Base-by-base conservation (phyloP, 1,140 invertebrate genomes). In the Achroia grisella region DNA sequence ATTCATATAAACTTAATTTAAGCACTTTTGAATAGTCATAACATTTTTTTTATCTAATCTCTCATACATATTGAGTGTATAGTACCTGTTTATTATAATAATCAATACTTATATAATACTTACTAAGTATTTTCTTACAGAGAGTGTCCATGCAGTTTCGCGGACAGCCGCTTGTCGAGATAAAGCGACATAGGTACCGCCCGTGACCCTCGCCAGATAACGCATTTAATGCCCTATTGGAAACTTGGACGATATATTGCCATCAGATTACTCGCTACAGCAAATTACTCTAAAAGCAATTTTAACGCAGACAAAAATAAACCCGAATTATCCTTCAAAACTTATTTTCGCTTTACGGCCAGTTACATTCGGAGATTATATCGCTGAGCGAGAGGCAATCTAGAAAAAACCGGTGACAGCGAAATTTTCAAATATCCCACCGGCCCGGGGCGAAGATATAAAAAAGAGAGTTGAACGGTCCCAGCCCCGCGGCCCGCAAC, bases 351-450 rank as follows among this genome's bases (percentile, higher is more conserved):
- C 32, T 51, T 45, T 51, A 50, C 41, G 48, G 42, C 48, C 47
- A 48, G 46, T 48, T 48, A 48, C 33, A 43, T 49, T 44, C 41
- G 37, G 40, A 51, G 42, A 51, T 51, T 51, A 51, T 32, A 37
- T 51, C 29, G 41, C 29, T 10, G 44, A 23, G 37, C 32, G 10
- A 42, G 13, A 51, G 31, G 37, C 37, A 14, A 42, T 37, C 17
- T 37, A 37, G 10, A 23, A 40, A 52, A 45, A 36, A 44, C 36
- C 39, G 37, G 37, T 45, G 49, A 45, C 43, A 42, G 32, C 39
- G 43, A 30, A 36, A 41, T 37, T 45, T 52, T 41, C 36, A 42
- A 52, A 39, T 42, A 32, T 35, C 39, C 17, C 17, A 34, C 1
- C 13, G 17, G 32, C 47, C 29, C 39, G 10, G 28, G 40, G 39